Percentiles rank a stretch among this genome's conserved stretches.
Conservation (phyloP, 2,888 invertebrate genomes). For the Callyntrura guangdongensis region DNA sequence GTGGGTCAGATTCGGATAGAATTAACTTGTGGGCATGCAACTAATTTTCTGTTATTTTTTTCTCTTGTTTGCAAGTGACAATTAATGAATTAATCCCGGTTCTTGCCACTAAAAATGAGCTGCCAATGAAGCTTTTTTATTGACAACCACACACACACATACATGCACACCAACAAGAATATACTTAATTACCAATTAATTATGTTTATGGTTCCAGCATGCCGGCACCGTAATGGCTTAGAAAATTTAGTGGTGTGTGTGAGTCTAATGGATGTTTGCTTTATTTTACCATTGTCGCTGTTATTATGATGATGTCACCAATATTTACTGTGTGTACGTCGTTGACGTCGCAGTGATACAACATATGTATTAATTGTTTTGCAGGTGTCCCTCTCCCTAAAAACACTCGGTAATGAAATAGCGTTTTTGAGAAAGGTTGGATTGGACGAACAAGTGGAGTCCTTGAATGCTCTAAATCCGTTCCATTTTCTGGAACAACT, state of each 20-base stretch:
- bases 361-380: slow-evolving; percentile 74
- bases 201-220: neutral
- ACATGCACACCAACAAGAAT: neutral
- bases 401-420: slow-evolving; percentile 96
- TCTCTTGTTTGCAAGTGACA: no score
- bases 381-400: slow-evolving; percentile 89
- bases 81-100: neutral
- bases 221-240: no score
- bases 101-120: neutral
- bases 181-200: neutral
- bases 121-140: neutral
- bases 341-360: no score
- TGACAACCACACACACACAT: no score
- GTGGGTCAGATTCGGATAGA: no score
- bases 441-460: slow-evolving; percentile 89
- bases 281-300: neutral
- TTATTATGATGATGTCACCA: neutral
- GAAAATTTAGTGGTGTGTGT: no score
- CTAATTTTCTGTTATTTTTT: no score
- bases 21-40: no score
- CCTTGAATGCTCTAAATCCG: slow-evolving; percentile 90
- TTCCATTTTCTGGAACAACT: slow-evolving; percentile 90
- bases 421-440: slow-evolving; percentile 91
- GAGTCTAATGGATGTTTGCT: no score
- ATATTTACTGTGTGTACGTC: neutral